These are phyloP conservation scores for Octopus bimaculoides DNA, from an alignment of 1,140 invertebrate genomes.

Conservation along the genomic window DNA sequence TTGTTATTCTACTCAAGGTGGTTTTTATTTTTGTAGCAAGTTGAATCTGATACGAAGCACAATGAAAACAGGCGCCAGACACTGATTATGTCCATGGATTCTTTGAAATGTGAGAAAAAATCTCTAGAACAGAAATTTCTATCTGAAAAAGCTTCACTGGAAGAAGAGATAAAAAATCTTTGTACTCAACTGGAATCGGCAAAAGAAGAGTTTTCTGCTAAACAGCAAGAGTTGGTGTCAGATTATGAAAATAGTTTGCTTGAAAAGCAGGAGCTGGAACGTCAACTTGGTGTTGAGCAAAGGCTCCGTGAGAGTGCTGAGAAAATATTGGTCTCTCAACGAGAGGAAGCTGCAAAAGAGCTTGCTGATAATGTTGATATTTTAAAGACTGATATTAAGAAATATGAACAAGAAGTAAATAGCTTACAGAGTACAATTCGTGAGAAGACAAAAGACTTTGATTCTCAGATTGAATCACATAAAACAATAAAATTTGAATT, in stretches of 20 bases:
- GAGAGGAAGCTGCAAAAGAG: background rate
- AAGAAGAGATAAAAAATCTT: slow-evolving; percentile 1
- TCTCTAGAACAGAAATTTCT: background rate
- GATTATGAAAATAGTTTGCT: background rate
- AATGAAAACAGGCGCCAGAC: background rate
- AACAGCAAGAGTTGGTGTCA: background rate
- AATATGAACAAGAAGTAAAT: background rate
- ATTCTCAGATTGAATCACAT: background rate
- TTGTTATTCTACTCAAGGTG: background rate
- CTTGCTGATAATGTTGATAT: background rate
- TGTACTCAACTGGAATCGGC: background rate
- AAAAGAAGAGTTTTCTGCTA: background rate
- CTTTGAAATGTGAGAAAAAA: background rate
- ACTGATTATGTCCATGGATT: background rate
- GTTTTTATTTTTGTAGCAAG: background rate
- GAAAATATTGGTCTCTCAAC: background rate
- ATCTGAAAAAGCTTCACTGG: background rate
- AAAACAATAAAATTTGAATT: background rate
- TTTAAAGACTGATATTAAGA: background rate
- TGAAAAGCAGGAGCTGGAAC: background rate
- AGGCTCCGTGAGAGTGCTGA: background rate
- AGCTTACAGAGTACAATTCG: background rate
- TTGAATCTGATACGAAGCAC: background rate
- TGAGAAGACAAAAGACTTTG: background rate
- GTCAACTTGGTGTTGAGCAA: background rate